phyloP scores from a whole-genome alignment of 2,797 vertebrate species.

The Coracias cyanogaster region DNA sequence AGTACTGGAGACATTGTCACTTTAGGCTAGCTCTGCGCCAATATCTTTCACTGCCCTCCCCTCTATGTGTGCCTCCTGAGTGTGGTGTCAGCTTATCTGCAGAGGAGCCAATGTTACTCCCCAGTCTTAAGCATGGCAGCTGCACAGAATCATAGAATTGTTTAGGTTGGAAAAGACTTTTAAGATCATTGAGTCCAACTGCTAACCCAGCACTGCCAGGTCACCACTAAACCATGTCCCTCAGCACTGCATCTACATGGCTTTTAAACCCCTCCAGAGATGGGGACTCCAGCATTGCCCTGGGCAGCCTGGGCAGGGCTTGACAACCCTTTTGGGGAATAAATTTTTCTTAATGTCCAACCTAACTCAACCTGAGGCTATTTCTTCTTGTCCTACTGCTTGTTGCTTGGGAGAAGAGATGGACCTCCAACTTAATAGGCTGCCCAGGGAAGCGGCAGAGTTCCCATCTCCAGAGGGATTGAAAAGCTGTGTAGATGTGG shows the following conservation, averaged over 20 bases:
- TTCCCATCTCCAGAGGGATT: neutral
- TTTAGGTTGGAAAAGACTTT: neutral
- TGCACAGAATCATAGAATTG: neutral
- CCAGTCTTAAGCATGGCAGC: neutral
- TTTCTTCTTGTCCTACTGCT: neutral
- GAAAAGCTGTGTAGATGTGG: neutral
- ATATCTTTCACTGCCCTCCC: neutral
- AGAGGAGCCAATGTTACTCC: neutral
- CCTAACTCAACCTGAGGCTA: neutral
- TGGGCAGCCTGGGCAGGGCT: neutral
- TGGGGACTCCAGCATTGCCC: neutral
- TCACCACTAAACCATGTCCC: neutral
- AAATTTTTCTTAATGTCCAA: neutral
- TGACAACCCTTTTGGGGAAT: neutral
- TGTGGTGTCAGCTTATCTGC: neutral
- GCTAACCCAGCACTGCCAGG: neutral
- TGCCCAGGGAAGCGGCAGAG: neutral
- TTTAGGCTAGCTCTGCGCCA: neutral
- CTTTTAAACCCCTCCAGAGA: neutral
- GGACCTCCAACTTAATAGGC: neutral
- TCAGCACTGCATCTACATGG: neutral
- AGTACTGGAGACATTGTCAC: neutral
- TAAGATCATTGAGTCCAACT: neutral
- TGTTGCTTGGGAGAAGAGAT: neutral
- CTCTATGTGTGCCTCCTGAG: neutral